Evolutionary conservation across 23 tunicate genomes (phyloP).

Genomic region (Corella eumyota): DNA sequence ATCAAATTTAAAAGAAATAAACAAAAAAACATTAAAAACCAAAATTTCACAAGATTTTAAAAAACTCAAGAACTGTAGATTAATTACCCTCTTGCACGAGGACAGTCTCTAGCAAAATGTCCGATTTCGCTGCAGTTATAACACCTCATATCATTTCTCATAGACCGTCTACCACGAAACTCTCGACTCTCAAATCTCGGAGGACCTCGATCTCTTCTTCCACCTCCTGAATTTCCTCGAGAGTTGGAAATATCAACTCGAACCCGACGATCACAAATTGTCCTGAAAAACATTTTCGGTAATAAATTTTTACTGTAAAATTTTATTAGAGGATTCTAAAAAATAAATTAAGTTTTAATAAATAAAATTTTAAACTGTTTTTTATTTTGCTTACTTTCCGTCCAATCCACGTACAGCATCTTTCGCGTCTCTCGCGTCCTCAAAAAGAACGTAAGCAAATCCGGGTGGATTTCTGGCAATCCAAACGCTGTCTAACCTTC

Average conservation of each 20-base stretch:
- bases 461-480: slow-evolving; percentile 89
- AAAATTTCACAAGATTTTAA: neutral
- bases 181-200: neutral
- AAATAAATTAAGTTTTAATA: neutral
- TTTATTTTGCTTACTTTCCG: slow-evolving; percentile 41
- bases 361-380: neutral
- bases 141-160: slow-evolving; percentile 37
- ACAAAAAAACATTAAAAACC: neutral
- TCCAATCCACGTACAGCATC: slow-evolving; percentile 67
- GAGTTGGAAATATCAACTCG: slow-evolving; percentile 73
- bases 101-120: slow-evolving; percentile 55
- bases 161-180: neutral
- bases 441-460: slow-evolving; percentile 80
- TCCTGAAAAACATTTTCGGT: slow-evolving; percentile 28
- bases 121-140: slow-evolving; percentile 55
- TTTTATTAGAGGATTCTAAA: no score
- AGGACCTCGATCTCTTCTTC: neutral
- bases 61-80: neutral
- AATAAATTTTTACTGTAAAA: no score
- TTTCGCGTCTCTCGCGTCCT: slow-evolving; percentile 64
- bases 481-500: slow-evolving; percentile 74
- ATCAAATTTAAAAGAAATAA: neutral
- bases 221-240: slow-evolving; percentile 2
- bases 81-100: slow-evolving; percentile 23
- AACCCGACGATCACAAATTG: slow-evolving; percentile 51